Evolutionary conservation across 2,888 invertebrate species (phyloP).

Genomic region (Orchesella flavescens): DNA sequence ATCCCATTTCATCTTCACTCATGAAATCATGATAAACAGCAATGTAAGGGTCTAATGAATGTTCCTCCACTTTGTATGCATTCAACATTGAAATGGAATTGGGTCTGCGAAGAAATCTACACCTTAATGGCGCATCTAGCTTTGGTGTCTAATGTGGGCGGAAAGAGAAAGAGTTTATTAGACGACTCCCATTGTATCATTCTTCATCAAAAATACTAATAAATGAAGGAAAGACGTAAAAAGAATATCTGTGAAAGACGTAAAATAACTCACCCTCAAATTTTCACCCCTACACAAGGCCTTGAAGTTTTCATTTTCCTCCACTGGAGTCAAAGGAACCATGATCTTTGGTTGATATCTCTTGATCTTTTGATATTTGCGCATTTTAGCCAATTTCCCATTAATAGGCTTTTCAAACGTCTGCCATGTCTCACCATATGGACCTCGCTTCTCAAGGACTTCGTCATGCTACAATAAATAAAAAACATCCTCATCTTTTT

Average conservation of each 20-base stretch:
- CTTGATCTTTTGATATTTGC: conserved; percentile 64
- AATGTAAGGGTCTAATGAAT: conserved; percentile 72
- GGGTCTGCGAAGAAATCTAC: conserved; percentile 64
- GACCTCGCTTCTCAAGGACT: conserved; percentile 72
- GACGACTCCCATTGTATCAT: neutral
- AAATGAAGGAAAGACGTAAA: neutral
- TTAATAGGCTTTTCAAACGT: conserved; percentile 72
- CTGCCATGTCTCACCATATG: conserved; percentile 72
- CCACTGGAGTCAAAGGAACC: conserved; percentile 64
- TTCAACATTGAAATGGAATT: conserved; percentile 70
- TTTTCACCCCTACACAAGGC: conserved; percentile 73
- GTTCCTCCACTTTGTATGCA: conserved; percentile 72
- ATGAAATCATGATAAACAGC: conserved; percentile 72
- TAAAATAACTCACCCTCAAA: conserved; percentile 70
- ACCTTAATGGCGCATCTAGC: conserved; percentile 70
- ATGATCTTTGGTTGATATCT: conserved; percentile 68
- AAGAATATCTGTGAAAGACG: neutral
- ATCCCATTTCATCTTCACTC: conserved; percentile 69
- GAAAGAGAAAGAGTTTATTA: no score
- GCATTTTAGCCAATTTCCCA: conserved; percentile 65
- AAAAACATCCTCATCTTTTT: neutral
- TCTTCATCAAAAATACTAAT: no score
- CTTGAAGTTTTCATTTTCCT: conserved; percentile 73
- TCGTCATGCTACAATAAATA: conserved; percentile 71
- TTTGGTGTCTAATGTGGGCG: conserved; percentile 65